Evolutionary conservation across 2,113 vertebrate genomes (phyloP).

Genomic region (Saguinus imperator): DNA sequence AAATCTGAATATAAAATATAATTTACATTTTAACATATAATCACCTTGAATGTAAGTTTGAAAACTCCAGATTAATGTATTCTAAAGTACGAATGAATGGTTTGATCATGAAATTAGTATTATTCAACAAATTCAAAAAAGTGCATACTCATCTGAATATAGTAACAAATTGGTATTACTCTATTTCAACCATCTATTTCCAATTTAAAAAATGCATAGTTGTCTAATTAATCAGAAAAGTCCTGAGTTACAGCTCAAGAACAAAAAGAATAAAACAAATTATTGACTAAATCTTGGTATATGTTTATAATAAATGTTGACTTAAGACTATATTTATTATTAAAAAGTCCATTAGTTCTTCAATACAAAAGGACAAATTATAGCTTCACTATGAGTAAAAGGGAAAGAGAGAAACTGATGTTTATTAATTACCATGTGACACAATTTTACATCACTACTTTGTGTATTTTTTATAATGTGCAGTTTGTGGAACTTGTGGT

Average conservation of each 20-base stretch:
- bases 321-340: not conserved
- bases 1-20: slow-evolving; percentile 20
- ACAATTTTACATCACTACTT: not conserved
- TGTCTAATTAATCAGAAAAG: not conserved
- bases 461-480: not conserved
- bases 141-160: not conserved
- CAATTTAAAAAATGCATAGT: not conserved
- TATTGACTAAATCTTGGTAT: not conserved
- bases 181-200: not conserved
- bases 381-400: not conserved
- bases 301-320: slow-evolving; percentile 1
- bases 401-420: not conserved
- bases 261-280: not conserved
- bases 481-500: not conserved
- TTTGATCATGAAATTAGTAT: not conserved
- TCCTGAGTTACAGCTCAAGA: slow-evolving; percentile 11
- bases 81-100: not conserved
- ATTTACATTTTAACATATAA: slow-evolving; percentile 8
- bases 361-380: not conserved
- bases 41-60: not conserved
- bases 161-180: not conserved
- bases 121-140: slow-evolving; percentile 26
- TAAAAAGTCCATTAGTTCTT: not conserved
- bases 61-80: not conserved
- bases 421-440: not conserved